These are phyloP conservation scores for Xestia xanthographa DNA, from an alignment of 2,888 invertebrate species.

Conservation along the genomic window DNA sequence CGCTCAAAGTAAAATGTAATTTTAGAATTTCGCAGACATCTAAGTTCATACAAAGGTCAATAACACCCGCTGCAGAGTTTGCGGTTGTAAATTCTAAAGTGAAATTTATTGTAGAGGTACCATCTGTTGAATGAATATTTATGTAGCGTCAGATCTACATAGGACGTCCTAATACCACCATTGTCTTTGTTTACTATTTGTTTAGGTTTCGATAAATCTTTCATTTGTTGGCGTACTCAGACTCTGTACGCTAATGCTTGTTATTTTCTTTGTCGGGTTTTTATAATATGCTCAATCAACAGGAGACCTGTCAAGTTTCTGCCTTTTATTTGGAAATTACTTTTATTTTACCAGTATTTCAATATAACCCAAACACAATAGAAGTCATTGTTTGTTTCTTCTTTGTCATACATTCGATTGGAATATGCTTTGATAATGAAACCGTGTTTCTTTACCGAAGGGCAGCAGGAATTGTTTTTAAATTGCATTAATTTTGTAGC, in stretches of 20 bases:
- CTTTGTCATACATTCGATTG: slow-evolving; percentile 18
- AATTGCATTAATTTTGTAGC: slow-evolving; percentile 57
- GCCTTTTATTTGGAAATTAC: slow-evolving; percentile 20
- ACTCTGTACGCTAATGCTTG: slow-evolving; percentile 5
- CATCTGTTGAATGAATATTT: slow-evolving; percentile 36
- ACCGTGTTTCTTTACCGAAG: slow-evolving; percentile 20
- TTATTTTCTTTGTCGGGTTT: not conserved
- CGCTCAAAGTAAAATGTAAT: slow-evolving; percentile 25
- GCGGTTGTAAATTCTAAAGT: slow-evolving; percentile 33
- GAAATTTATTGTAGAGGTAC: slow-evolving; percentile 25
- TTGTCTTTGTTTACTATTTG: slow-evolving; percentile 27
- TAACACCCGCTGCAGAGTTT: slow-evolving; percentile 24
- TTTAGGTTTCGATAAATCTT: slow-evolving; percentile 24
- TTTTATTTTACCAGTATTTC: slow-evolving; percentile 29
- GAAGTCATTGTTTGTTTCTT: slow-evolving; percentile 16
- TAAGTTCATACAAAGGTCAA: slow-evolving; percentile 42
- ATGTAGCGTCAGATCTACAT: slow-evolving; percentile 1
- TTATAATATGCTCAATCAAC: not conserved
- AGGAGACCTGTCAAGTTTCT: slow-evolving; percentile 13
- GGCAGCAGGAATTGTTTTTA: slow-evolving; percentile 40
- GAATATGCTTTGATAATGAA: slow-evolving; percentile 9
- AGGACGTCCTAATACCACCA: slow-evolving; percentile 6
- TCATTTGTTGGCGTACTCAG: not conserved
- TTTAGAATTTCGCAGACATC: slow-evolving; percentile 39
- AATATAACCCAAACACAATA: slow-evolving; percentile 19